phyloP scores from a whole-genome alignment of 2,888 invertebrate genomes.

The Ferdinandea cuprea region DNA sequence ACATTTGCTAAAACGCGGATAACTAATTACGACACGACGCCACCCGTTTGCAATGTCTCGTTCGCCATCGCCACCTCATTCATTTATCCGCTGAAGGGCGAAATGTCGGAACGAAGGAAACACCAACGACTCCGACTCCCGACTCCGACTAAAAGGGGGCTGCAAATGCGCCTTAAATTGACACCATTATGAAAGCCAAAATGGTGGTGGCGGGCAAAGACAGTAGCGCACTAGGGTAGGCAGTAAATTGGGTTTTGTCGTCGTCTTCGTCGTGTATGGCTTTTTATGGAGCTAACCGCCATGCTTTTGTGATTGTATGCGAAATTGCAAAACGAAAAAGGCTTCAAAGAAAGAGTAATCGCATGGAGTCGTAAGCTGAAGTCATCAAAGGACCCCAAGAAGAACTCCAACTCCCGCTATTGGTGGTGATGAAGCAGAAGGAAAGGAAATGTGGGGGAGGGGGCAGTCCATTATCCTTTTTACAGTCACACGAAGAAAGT shows the following conservation, averaged over 20 bases:
- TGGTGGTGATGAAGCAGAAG: not conserved
- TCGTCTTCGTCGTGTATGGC: conserved; percentile 23
- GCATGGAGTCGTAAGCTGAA: conserved; percentile 48
- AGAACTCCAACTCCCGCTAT: conserved; percentile 8
- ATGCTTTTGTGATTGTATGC: conserved; percentile 36
- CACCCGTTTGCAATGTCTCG: conserved; percentile 17
- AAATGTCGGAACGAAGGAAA: not conserved
- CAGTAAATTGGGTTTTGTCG: conserved; percentile 64
- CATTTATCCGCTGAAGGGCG: conserved; percentile 18
- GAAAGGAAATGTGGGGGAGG: not conserved
- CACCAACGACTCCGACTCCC: too few relatives aligned
- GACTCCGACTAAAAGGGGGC: too few relatives aligned
- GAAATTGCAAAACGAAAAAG: conserved; percentile 48
- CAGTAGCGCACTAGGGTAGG: conserved; percentile 40
- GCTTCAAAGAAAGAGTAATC: conserved; percentile 55
- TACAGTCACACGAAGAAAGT: conserved; percentile 50
- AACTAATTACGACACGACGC: conserved; percentile 53
- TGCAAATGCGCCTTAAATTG: conserved; percentile 59
- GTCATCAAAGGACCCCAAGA: conserved; percentile 57
- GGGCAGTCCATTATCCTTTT: conserved; percentile 56
- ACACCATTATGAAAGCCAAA: conserved; percentile 57
- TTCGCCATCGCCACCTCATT: conserved; percentile 33
- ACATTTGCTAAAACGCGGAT: not conserved
- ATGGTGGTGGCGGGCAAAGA: conserved; percentile 21
- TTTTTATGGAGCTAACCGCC: conserved; percentile 27